phyloP scores from a whole-genome alignment of 2,888 invertebrate genomes.

The Cryptops parisi region DNA sequence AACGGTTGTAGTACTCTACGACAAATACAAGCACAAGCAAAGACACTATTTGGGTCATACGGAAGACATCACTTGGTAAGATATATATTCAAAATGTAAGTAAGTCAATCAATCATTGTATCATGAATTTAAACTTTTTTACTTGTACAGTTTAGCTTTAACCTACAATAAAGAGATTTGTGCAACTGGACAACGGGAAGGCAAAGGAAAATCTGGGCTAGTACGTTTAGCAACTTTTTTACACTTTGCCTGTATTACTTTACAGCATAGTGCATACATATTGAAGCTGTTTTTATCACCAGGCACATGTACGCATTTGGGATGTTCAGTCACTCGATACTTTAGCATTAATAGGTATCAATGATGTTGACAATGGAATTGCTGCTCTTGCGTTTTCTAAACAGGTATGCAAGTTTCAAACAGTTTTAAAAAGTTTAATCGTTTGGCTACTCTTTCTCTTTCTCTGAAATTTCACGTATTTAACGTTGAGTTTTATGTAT shows the following conservation, averaged over 20 bases:
- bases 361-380: slow-evolving; percentile 73
- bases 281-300: not conserved
- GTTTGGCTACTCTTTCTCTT: not conserved
- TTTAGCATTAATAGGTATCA: slow-evolving; percentile 78
- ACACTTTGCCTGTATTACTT: slow-evolving; percentile 8
- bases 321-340: slow-evolving; percentile 78
- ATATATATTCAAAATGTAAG: not conserved
- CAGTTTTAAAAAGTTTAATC: not conserved
- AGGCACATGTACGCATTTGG: slow-evolving; percentile 73
- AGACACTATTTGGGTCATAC: slow-evolving; percentile 82
- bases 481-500: not conserved
- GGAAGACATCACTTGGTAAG: slow-evolving; percentile 80
- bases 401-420: slow-evolving; percentile 52
- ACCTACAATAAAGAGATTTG: slow-evolving; percentile 78
- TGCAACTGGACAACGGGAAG: slow-evolving; percentile 63
- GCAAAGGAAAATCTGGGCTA: slow-evolving; percentile 17
- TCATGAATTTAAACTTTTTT: not conserved
- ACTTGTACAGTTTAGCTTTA: slow-evolving; percentile 54
- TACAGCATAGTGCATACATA: not conserved
- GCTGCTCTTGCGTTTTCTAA: slow-evolving; percentile 75
- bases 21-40: slow-evolving; percentile 72
- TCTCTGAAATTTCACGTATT: not conserved
- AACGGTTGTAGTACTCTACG: slow-evolving; percentile 74
- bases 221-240: too few relatives aligned
- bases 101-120: not conserved